Evolutionary conservation across 2,113 vertebrate genomes (phyloP).

Genomic region (Trematocara stigmaticum): DNA sequence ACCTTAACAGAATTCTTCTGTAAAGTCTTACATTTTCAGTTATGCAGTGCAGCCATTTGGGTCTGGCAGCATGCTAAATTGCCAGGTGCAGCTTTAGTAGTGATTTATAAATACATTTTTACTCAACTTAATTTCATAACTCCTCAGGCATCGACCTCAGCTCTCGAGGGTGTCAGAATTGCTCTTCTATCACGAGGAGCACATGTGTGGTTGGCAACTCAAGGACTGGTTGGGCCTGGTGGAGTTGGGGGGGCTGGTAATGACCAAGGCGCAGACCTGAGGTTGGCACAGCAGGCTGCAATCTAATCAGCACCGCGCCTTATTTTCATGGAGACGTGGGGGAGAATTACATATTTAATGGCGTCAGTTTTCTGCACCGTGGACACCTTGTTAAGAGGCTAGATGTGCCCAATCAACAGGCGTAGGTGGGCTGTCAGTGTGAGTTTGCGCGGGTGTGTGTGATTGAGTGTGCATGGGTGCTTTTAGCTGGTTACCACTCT

Average conservation of each 20-base stretch:
- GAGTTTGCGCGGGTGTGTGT: background rate
- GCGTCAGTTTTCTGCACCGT: slow-evolving; percentile 12
- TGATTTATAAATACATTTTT: slow-evolving; percentile 42
- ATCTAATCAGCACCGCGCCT: slow-evolving; percentile 47
- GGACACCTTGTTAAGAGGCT: slow-evolving; percentile 47
- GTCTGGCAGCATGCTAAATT: slow-evolving; percentile 21
- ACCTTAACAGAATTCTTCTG: background rate
- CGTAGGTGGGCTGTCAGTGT: slow-evolving; percentile 18
- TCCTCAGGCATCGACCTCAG: slow-evolving; percentile 23
- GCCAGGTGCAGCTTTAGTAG: slow-evolving; percentile 27
- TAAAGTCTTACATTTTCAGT: slow-evolving; percentile 7
- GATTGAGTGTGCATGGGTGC: slow-evolving; percentile 5
- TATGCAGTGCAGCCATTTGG: background rate
- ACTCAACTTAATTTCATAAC: slow-evolving; percentile 39
- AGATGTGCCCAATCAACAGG: slow-evolving; percentile 44
- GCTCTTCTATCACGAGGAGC: slow-evolving; percentile 38
- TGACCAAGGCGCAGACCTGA: slow-evolving; percentile 19
- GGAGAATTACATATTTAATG: slow-evolving; percentile 42
- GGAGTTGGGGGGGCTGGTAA: background rate
- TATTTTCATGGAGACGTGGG: slow-evolving; percentile 44
- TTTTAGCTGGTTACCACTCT: slow-evolving; percentile 23
- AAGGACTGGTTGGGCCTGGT: background rate
- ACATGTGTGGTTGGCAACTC: slow-evolving; percentile 6
- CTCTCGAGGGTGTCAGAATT: slow-evolving; percentile 31
- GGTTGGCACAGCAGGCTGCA: slow-evolving; percentile 36